phyloP scores from a whole-genome alignment of 2,797 vertebrate genomes.

The Thunnus albacares region DNA sequence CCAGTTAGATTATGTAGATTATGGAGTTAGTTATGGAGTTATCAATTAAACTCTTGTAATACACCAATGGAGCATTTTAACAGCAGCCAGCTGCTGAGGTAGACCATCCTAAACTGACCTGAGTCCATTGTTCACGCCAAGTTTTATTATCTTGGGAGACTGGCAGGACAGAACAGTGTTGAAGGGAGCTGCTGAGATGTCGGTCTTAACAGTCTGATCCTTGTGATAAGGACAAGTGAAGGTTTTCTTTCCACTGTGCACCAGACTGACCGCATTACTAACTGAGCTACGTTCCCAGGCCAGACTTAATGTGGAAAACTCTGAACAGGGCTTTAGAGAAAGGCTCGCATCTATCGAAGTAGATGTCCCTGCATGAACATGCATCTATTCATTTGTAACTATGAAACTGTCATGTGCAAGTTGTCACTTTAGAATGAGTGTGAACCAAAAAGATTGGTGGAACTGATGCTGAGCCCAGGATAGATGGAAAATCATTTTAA shows the following conservation, averaged over 20 bases:
- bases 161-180: not conserved
- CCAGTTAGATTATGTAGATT: constrained; percentile 30
- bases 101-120: not conserved
- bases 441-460: not conserved
- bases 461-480: too few relatives aligned
- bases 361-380: not conserved
- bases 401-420: not conserved
- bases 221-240: constrained; percentile 22
- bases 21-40: not conserved
- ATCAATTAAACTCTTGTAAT: constrained; percentile 6
- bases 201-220: not conserved
- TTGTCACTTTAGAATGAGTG: not conserved
- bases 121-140: not conserved
- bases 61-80: constrained; percentile 9
- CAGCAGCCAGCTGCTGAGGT: not conserved
- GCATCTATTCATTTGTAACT: not conserved
- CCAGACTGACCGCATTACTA: constrained; percentile 1
- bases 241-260: constrained; percentile 16
- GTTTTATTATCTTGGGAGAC: not conserved
- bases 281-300: not conserved
- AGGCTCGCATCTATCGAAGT: not conserved
- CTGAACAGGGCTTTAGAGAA: not conserved
- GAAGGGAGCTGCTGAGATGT: not conserved
- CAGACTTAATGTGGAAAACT: constrained; percentile 33
- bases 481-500: too few relatives aligned